Base-by-base conservation (phyloP, 2,888 invertebrate species). In the Dromius quadrimaculatus region DNA sequence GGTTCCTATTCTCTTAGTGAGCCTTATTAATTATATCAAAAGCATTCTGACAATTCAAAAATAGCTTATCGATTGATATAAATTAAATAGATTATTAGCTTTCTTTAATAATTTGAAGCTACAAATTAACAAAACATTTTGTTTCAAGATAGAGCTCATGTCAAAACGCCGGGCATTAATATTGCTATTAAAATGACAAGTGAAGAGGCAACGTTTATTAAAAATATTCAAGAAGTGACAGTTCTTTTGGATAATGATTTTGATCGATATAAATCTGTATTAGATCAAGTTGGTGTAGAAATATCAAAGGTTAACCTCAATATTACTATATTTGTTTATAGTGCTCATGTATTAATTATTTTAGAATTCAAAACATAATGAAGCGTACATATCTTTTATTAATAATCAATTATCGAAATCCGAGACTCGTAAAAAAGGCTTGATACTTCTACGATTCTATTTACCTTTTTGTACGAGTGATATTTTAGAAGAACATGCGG, bases 401-500 rank as follows among this genome's bases (percentile, higher is more conserved):
- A 74, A 73, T 62, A 71, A 61, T 15, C 61, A 64, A 61, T 13
- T 74, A 20, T 28, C 64, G 1, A 69, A 34, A 20, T 2, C 68
- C 2, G 19, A 8, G 3, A 62, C 63, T 8, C 62, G 72, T 3
- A 45, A 62, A 9, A 65, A 61, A 17, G 72, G 72, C 28, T 64
- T 74, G 28, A 19, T 23, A 8, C 45, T 71, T 17, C 28, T 74
- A 22, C 28, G 59, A n/a, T 34, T 23, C 19, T 28, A 71, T 9
- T 9, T 73, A 8, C 17, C 41, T 8, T 63, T 63, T 0, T 70
- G 66, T 15, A 38, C 66, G 1, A 4, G 45, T 6, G 20, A 34
- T 61, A 13, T 63, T 13, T 11, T 71, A 9, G 28, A 41, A 8
- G 71, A 71, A 43, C 62, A 74, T 41, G 71, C 70, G 6, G 23